Base-by-base conservation (phyloP, 2,113 vertebrate species). In the Apteryx mantelli region DNA sequence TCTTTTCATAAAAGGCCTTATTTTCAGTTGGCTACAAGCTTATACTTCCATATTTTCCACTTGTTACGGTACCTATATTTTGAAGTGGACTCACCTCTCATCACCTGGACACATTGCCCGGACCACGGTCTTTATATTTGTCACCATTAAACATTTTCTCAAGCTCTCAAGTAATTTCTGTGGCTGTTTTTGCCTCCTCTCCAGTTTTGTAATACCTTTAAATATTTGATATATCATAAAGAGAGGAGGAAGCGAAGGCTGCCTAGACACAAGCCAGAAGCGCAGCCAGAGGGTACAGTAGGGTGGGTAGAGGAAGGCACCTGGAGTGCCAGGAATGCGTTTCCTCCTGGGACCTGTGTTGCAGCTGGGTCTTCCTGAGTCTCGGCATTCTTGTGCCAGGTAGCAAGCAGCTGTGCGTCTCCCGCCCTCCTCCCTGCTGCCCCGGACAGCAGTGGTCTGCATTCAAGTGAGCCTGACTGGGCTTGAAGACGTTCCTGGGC, bases 181-280 rank as follows among this genome's bases (percentile, higher is more conserved):
- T 86, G 86, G 50, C 82, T 86, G 40, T 32, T 92, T 70, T 44
- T 94, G 63, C 70, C 78, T 88, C 58, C 50, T 50, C 34, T 92
- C 55, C 0, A 1, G 30, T 92, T 88, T 93, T 86, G 40, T 81
- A 90, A 86, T 76, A 82, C 70, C 55, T 96, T 94, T 69, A 93
- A 94, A 63, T 86, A 86, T 91, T 86, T 80, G 69, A 36, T 93
- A 66, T 42, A 90, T 93, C 85, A 86, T 73, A 79, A 64, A 64
- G 76, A 68, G 13, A 34, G 46, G 46, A 91, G 88, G 83, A 95
- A 93, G 77, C 64, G 65, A 80, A 81, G 89, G 55, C 65, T 66
- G 73, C 55, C 46, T 88, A 75, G 50, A 48, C n/a, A 32, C 0
- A 1, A 42, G 55, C 79, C 3, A 3, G 82, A 28, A 89, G 52